Base-by-base conservation (phyloP, 1,140 invertebrate genomes). In the Zaprionus ghesquierei region DNA sequence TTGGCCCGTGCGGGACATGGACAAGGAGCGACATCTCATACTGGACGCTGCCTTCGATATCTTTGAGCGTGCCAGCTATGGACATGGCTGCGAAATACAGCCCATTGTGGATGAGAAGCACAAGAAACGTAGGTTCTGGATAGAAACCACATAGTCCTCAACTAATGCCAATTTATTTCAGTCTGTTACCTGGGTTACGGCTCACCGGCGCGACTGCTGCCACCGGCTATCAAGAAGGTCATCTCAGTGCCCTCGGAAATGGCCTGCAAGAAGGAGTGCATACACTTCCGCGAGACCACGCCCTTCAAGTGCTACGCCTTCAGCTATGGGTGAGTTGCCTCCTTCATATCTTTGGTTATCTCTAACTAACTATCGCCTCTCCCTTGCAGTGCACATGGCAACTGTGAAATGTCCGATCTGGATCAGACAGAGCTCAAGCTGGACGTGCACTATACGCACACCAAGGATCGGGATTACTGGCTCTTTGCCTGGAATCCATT, bases 51-150 rank as follows among this genome's bases (percentile, higher is more conserved):
- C 94, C 0, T 95, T 95, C 38, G 96, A 96, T 87, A 92, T 97
- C 20, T 97, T 96, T 65, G 94, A 96, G 56, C 92, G 96, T 46
- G 96, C 95, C 0, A 96, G 96, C 86, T 96, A 95, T 74, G 96
- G 96, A 0, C 94, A 95, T 54, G 96, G 96, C 1, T 96, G 96
- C 70, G 95, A 96, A 89, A 94, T 95, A 1, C 93, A 94, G 78
- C 93, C 92, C 41, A 91, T 92, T 22, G 75, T 91, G 5, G 91
- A 92, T 73, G 91, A 91, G 12, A 93, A 93, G 62, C 92, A 93
- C 64, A 92, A 92, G 35, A 92, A 92, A 53, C 86, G 93, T 93
- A 62, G 82, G 91, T 69, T 23, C 50, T 12, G 10, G 10, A 51
- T 13, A 3, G 22, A 51, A 8, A 54, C 60, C 50, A 23, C 56